Evolutionary conservation across 2,888 invertebrate species (phyloP).

Genomic region (Mesorhabditis sp.): DNA sequence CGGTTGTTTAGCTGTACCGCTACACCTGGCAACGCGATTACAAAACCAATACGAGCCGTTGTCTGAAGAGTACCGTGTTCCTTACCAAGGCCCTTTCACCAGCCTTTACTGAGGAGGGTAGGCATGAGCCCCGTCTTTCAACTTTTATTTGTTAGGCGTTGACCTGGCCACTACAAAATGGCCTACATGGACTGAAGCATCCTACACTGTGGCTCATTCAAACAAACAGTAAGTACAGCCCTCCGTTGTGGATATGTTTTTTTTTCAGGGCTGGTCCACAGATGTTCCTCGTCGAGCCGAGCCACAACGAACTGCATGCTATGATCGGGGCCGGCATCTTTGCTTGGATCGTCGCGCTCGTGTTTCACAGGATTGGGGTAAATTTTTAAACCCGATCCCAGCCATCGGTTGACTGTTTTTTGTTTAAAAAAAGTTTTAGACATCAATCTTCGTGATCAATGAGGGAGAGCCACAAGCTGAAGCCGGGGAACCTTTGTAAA

Average conservation of each 20-base stretch:
- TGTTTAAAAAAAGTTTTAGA: not conserved
- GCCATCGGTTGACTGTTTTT: not conserved
- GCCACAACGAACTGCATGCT: not conserved
- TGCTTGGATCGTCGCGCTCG: not conserved
- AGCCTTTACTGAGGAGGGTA: not conserved
- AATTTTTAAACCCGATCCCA: not conserved
- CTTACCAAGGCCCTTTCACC: not conserved
- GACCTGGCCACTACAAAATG: not conserved
- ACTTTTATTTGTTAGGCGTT: not conserved
- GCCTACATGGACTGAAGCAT: constrained; percentile 3
- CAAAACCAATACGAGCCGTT: not conserved
- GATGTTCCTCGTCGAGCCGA: not conserved
- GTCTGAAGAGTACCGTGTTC: not conserved
- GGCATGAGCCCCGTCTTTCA: not conserved
- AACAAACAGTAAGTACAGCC: not conserved
- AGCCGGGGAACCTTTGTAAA: not conserved
- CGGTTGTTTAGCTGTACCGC: not conserved
- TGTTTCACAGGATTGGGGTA: not conserved
- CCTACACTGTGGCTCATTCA: not conserved
- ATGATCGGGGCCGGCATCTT: not conserved
- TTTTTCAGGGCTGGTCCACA: not conserved
- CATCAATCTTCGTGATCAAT: not conserved
- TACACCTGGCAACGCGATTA: not conserved
- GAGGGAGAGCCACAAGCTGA: not conserved
- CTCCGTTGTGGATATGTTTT: not conserved